These are phyloP conservation scores for Acronicta leporina DNA, from an alignment of 2,888 invertebrate species.

Conservation along the genomic window DNA sequence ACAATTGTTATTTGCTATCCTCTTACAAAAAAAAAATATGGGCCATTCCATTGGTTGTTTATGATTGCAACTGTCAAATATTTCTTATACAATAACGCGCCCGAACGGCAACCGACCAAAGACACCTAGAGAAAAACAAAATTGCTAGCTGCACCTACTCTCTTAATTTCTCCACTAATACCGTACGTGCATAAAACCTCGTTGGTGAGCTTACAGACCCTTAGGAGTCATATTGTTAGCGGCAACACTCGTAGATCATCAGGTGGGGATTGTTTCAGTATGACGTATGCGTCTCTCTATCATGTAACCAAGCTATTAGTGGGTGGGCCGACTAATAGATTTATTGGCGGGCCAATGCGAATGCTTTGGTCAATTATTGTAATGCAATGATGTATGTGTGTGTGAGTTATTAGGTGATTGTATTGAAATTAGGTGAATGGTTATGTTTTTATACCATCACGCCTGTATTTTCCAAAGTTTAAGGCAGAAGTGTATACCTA, in stretches of 20 bases:
- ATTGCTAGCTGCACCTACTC: constrained; percentile 1
- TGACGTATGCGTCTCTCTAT: constrained; percentile 59
- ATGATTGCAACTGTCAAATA: no score
- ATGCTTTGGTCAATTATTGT: constrained; percentile 50
- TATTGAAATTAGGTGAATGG: no score
- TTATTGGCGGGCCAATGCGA: constrained; percentile 38
- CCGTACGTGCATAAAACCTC: constrained; percentile 55
- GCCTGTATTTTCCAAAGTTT: no score
- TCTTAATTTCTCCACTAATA: constrained; percentile 46
- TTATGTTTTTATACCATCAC: no score
- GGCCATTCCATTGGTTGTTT: no score
- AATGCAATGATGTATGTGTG: constrained; percentile 15
- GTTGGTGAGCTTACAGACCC: constrained; percentile 51
- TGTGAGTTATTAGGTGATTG: constrained; percentile 6
- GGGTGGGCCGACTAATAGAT: constrained; percentile 50
- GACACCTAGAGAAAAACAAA: not conserved
- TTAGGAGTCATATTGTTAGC: constrained; percentile 45
- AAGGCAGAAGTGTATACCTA: no score
- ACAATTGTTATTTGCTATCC: no score
- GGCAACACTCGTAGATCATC: constrained; percentile 61
- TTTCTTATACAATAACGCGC: no score
- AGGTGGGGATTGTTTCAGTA: constrained; percentile 54
- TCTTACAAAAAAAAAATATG: no score
- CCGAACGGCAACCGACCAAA: no score
- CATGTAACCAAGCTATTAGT: constrained; percentile 45